A percentile compares a stretch with the other conserved stretches of the same genome.
phyloP scores from a whole-genome alignment of 2,797 vertebrate genomes.

The Rhinogobio ventralis region DNA sequence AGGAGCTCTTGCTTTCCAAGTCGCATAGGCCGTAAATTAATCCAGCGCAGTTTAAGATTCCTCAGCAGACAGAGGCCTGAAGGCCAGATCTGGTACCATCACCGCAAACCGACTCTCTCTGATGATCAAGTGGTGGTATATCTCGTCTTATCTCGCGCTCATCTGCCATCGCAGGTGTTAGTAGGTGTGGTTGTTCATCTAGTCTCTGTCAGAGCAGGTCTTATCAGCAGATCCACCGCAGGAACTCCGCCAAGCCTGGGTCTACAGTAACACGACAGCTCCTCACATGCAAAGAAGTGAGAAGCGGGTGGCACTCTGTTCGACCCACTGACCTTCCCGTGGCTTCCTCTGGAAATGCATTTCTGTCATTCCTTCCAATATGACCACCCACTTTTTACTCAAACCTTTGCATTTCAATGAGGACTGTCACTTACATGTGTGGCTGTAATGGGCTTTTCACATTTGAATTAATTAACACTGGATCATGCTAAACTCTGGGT shows the following conservation, averaged over 20 bases:
- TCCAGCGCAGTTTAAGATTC: constrained; percentile 39
- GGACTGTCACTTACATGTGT: background rate
- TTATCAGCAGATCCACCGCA: constrained; percentile 50
- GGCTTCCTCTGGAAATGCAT: constrained; percentile 27
- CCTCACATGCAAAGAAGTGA: constrained; percentile 25
- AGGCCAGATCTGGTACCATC: constrained; percentile 36
- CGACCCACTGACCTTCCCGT: constrained; percentile 43
- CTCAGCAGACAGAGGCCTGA: constrained; percentile 28
- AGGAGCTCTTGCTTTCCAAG: background rate
- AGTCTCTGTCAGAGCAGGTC: constrained; percentile 67
- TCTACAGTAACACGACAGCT: constrained; percentile 10
- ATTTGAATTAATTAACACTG: background rate
- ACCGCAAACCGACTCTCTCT: constrained; percentile 29
- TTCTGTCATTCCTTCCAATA: background rate
- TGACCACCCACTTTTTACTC: background rate
- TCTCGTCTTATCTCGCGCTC: constrained; percentile 66
- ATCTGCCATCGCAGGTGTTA: constrained; percentile 86
- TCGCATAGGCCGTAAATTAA: constrained; percentile 61
- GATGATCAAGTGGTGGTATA: constrained; percentile 57
- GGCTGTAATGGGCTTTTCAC: no score
- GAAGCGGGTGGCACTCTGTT: constrained; percentile 38
- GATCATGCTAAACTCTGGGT: no score
- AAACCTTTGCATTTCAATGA: background rate
- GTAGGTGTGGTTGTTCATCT: constrained; percentile 69
- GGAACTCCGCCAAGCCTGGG: constrained; percentile 36